Evolutionary conservation across 2,113 vertebrate species (phyloP), one percentile per base, ranked within the genome.

Genomic region (Dendrocopos noguchii): DNA sequence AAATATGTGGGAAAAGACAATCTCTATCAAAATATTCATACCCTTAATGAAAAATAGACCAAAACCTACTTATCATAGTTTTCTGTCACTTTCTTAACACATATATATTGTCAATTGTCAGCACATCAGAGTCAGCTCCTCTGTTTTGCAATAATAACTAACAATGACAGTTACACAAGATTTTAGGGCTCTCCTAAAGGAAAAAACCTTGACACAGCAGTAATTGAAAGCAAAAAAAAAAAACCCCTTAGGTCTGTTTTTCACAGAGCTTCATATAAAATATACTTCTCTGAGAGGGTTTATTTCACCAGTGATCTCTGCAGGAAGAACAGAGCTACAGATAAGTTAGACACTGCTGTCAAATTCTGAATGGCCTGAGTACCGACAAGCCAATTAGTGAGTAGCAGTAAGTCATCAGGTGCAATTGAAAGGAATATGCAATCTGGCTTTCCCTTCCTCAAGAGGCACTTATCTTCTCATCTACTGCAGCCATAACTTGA

Each of bases 351-450:
- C 80, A 64, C 59, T 79, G 52, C 83, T 33, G 4, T n/a, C 88
- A 90, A 67, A 80, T 91, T 83, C 70, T 59, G 72, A 97, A 94
- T 82, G 87, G 90, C 68, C 84, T 81, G 63, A 63, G 70, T 61
- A 90, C 13, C 70, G 79, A 91, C 91, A 95, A 80, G 91, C 77
- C 95, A 94, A 84, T 95, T 95, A 97, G 84, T 46, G 42, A 79
- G 19, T 91, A 73, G 84, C 94, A 91, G 21, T 93, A 93, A 94
- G 85, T 97, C 80, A 94, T 88, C 87, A 94, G 74, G 78, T 91
- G 72, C 94, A 90, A 44, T 39, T 83, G 83, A 95, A 95, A 90
- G 83, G 74, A 93, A 94, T 68, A 61, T 39, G 84, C 90, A 91
- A 78, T 88, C 89, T 93, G 94, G 79, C 87, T 72, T 82, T 84